Percentiles rank a stretch among this genome's conserved stretches.
Evolutionary conservation across 1,140 invertebrate species (phyloP).

Genomic region (Paraescarpia echinospica): DNA sequence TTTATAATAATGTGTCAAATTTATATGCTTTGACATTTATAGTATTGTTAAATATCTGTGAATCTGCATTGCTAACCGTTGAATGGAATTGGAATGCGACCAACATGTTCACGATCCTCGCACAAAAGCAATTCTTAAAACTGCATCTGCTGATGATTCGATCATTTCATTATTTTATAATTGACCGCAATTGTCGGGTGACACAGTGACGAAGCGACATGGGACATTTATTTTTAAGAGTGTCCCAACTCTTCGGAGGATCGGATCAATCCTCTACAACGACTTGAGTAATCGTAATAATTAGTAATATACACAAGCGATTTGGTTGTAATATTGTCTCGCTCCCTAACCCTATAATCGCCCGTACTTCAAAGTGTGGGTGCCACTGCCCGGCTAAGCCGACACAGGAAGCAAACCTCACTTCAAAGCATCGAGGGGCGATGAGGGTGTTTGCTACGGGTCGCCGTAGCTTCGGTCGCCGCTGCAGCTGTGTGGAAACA

Average conservation of each 20-base stretch:
- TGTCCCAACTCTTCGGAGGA: not conserved
- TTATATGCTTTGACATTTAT: too few relatives aligned
- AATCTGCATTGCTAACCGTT: too few relatives aligned
- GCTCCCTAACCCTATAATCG: not conserved
- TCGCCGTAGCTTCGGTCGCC: not conserved
- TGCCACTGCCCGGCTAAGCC: not conserved
- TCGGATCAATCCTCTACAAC: not conserved
- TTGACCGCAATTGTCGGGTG: not conserved
- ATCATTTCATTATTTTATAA: not conserved
- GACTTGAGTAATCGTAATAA: not conserved
- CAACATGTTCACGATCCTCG: not conserved
- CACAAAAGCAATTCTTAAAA: not conserved
- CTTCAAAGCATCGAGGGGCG: not conserved
- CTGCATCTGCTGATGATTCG: not conserved
- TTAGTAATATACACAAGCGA: not conserved
- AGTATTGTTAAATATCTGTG: too few relatives aligned
- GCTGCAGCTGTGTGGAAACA: not conserved
- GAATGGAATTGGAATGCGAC: too few relatives aligned
- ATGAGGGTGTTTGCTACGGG: not conserved
- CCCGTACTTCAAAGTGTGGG: not conserved
- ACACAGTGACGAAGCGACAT: not conserved
- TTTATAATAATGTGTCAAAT: too few relatives aligned
- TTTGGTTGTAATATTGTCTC: not conserved
- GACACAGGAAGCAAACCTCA: not conserved
- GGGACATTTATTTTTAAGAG: not conserved